Conservation (phyloP, 2,797 vertebrate genomes). For the Paratrypauchen microcephalus region DNA sequence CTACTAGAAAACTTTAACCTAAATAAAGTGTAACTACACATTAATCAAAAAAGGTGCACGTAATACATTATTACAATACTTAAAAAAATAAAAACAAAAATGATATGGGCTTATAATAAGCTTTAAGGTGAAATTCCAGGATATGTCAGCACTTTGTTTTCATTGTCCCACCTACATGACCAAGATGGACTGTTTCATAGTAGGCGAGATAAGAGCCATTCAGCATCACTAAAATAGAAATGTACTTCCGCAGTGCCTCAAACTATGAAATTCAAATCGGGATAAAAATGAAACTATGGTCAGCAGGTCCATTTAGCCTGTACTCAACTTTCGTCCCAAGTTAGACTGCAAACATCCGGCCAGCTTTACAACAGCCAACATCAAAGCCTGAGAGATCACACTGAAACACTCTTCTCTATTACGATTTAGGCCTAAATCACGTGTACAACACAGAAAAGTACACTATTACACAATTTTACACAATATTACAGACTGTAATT, state of each 20-base stretch:
- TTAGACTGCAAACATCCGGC: slow-evolving; percentile 44
- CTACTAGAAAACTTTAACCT: background rate
- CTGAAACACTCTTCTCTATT: background rate
- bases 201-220: slow-evolving; percentile 42
- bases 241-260: slow-evolving; percentile 50
- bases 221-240: slow-evolving; percentile 20
- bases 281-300: slow-evolving; percentile 55
- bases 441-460: background rate
- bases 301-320: slow-evolving; percentile 46
- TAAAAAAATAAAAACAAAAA: too few relatives aligned
- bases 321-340: slow-evolving; percentile 64
- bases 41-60: background rate
- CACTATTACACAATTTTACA: background rate
- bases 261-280: slow-evolving; percentile 62
- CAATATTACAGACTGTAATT: background rate
- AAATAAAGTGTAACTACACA: background rate
- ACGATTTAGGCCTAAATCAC: too few relatives aligned
- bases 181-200: too few relatives aligned
- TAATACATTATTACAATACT: too few relatives aligned
- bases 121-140: background rate
- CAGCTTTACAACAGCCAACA: slow-evolving; percentile 16
- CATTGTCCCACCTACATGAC: slow-evolving; percentile 35
- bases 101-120: too few relatives aligned
- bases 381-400: slow-evolving; percentile 13
- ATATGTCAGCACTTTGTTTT: background rate